Conservation (phyloP, 2,888 invertebrate species). For the Caenorhabditis becei region DNA sequence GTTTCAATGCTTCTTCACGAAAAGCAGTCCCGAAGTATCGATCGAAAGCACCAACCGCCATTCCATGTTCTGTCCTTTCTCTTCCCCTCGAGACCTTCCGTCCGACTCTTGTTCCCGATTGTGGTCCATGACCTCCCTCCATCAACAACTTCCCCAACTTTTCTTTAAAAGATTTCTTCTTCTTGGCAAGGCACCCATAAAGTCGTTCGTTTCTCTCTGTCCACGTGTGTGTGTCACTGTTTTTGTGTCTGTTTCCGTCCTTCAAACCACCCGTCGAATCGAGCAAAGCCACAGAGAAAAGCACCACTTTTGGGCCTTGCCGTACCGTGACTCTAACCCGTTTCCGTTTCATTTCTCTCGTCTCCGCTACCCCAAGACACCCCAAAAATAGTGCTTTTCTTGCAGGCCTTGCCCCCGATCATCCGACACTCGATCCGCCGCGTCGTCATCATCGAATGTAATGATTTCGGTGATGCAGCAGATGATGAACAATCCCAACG, state of each 20-base stretch:
- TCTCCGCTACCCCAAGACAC: constrained; percentile 19
- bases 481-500: constrained; percentile 55
- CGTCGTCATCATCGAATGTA: constrained; percentile 19
- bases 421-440: neutral
- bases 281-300: constrained; percentile 23
- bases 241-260: constrained; percentile 10
- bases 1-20: too few species aligned
- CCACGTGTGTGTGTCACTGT: constrained; percentile 22
- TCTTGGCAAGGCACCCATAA: constrained; percentile 54
- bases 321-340: constrained; percentile 10
- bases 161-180: neutral
- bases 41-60: too few species aligned
- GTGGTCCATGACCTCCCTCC: neutral
- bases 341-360: neutral
- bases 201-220: constrained; percentile 44
- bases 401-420: constrained; percentile 24
- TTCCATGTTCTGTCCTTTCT: neutral
- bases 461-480: constrained; percentile 63
- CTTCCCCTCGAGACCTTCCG: neutral
- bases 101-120: constrained; percentile 2
- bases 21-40: too few species aligned
- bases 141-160: constrained; percentile 4
- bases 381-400: constrained; percentile 46
- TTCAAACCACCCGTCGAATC: neutral
- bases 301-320: constrained; percentile 38